Evolutionary conservation across 2,888 invertebrate genomes (phyloP).

Genomic region (Heliconius ethilla): DNA sequence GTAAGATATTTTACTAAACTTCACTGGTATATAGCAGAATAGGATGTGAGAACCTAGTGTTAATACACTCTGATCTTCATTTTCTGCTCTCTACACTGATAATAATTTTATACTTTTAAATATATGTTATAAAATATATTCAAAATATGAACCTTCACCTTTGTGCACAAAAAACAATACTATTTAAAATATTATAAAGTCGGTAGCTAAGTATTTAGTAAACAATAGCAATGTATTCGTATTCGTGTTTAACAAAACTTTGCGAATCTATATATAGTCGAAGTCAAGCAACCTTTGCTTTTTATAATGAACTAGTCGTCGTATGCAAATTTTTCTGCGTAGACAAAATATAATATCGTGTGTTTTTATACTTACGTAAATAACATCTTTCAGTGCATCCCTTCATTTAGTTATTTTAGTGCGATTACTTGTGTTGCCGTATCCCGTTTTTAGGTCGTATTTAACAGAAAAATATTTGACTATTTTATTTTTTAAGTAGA

Average conservation of each 20-base stretch:
- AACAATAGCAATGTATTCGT: constrained; percentile 9
- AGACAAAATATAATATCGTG: too few relatives aligned
- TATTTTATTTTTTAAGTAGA: too few relatives aligned
- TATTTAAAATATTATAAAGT: neutral
- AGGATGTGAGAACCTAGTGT: neutral
- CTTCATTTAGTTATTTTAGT: too few relatives aligned
- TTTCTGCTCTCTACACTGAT: neutral
- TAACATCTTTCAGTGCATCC: too few relatives aligned
- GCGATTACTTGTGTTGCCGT: too few relatives aligned
- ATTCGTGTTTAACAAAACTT: too few relatives aligned
- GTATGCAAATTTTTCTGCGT: too few relatives aligned
- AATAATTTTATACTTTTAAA: neutral
- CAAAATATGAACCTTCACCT: neutral
- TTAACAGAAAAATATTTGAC: too few relatives aligned
- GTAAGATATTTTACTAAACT: neutral
- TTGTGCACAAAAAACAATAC: neutral
- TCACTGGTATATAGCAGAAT: neutral
- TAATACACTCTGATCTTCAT: neutral
- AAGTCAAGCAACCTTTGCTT: neutral
- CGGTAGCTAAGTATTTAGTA: neutral
- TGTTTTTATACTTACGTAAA: too few relatives aligned
- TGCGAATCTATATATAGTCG: neutral
- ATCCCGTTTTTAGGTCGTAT: too few relatives aligned
- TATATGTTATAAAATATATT: neutral
- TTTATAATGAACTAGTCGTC: neutral